A percentile compares a stretch with the other conserved stretches of the same genome.
These are phyloP conservation scores for Tor tambroides DNA, from an alignment of 2,113 vertebrate genomes.

Conservation along the genomic window DNA sequence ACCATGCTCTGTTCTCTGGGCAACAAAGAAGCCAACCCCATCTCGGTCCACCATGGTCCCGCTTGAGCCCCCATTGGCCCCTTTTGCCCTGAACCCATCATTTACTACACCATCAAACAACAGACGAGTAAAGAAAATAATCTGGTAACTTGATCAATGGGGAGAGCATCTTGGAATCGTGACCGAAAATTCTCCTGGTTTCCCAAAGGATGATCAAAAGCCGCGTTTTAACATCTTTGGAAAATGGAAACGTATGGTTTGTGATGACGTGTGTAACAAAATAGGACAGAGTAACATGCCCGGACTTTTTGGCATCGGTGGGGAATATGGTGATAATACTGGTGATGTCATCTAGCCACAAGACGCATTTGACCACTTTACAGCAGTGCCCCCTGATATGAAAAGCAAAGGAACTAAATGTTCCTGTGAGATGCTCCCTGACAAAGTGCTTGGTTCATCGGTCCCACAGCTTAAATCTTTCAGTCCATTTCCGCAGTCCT, in stretches of 20 bases:
- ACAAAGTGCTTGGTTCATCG: not conserved
- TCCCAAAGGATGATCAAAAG: constrained; percentile 17
- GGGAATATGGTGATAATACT: constrained; percentile 35
- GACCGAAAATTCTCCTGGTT: constrained; percentile 5
- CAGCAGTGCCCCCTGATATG: constrained; percentile 61
- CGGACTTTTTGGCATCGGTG: not conserved
- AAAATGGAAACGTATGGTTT: constrained; percentile 18
- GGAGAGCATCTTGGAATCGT: not conserved
- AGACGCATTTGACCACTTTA: constrained; percentile 57
- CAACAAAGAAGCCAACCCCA: constrained; percentile 72
- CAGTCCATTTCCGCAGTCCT: not conserved
- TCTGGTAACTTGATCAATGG: constrained; percentile 18
- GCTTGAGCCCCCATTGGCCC: constrained; percentile 27
- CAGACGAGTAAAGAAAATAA: constrained; percentile 31
- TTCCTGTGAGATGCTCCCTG: not conserved
- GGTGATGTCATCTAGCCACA: constrained; percentile 62
- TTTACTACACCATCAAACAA: constrained; percentile 47
- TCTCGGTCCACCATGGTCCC: constrained; percentile 48
- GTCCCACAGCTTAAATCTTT: constrained; percentile 9
- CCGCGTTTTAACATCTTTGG: not conserved
- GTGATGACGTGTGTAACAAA: not conserved
- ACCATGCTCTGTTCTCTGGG: constrained; percentile 75
- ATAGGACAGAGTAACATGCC: not conserved
- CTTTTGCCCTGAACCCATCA: not conserved
- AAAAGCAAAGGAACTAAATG: constrained; percentile 56